phyloP scores from a whole-genome alignment of 1,140 invertebrate genomes.

The Aleiodes sp. region DNA sequence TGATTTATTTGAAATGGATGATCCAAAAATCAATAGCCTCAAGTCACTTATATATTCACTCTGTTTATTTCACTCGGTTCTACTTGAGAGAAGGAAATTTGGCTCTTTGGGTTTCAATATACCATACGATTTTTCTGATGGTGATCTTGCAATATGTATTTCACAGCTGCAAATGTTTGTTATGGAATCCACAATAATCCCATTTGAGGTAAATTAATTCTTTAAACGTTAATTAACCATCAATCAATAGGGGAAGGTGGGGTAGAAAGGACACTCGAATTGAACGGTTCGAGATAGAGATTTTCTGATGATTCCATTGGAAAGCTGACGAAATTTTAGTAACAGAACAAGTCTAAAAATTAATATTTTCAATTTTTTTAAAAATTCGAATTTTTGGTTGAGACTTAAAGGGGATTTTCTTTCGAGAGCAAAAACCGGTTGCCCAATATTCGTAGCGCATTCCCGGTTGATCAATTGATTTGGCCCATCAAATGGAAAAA shows the following conservation, averaged over 20 bases:
- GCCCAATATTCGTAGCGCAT: too few relatives aligned
- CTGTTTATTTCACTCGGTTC: constrained; percentile 77
- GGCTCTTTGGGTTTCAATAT: constrained; percentile 81
- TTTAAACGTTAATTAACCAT: not conserved
- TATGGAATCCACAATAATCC: constrained; percentile 70
- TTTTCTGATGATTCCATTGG: too few relatives aligned
- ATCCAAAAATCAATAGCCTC: constrained; percentile 69
- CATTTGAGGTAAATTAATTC: constrained; percentile 70
- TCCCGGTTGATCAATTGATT: too few relatives aligned
- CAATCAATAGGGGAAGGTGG: not conserved
- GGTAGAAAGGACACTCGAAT: too few relatives aligned
- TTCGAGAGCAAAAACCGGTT: too few relatives aligned
- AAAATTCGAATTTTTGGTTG: too few relatives aligned
- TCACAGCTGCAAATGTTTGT: constrained; percentile 76
- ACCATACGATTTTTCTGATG: constrained; percentile 80
- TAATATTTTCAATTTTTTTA: too few relatives aligned
- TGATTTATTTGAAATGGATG: constrained; percentile 66
- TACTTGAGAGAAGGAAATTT: constrained; percentile 77
- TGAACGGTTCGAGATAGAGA: too few relatives aligned
- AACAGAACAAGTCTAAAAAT: too few relatives aligned
- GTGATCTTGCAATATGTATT: constrained; percentile 78
- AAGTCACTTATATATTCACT: constrained; percentile 75
- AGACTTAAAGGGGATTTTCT: too few relatives aligned
- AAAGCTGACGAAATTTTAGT: too few relatives aligned
- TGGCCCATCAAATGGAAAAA: too few relatives aligned